Evolutionary conservation across 2,888 invertebrate species (phyloP).

Genomic region (Leucozona laternaria): DNA sequence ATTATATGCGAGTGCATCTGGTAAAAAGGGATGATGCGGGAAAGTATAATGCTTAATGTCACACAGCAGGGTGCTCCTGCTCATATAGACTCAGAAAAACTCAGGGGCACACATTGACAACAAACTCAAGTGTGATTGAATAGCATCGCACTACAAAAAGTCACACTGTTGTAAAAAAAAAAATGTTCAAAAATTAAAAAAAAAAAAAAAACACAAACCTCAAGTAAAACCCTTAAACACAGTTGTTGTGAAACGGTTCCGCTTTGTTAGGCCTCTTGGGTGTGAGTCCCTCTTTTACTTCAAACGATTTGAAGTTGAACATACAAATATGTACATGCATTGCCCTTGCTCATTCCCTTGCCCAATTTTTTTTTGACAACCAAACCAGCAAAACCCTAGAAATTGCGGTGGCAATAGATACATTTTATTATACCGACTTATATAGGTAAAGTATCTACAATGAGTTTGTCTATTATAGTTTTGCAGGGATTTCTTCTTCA

Average conservation of each 20-base stretch:
- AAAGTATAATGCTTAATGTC: constrained; percentile 68
- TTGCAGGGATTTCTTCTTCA: constrained; percentile 48
- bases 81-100: too few relatives aligned
- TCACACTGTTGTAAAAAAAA: constrained; percentile 63
- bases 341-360: constrained; percentile 60
- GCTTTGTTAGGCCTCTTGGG: constrained; percentile 70
- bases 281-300: constrained; percentile 58
- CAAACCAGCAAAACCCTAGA: constrained; percentile 51
- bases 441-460: constrained; percentile 14
- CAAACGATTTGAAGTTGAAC: constrained; percentile 36
- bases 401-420: constrained; percentile 75
- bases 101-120: constrained; percentile 61
- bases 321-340: constrained; percentile 1
- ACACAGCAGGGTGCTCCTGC: constrained; percentile 70
- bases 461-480: constrained; percentile 17
- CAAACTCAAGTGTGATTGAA: constrained; percentile 72
- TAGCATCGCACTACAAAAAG: constrained; percentile 62
- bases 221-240: constrained; percentile 75
- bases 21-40: constrained; percentile 68
- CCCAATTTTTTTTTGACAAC: constrained; percentile 44
- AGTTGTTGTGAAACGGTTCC: constrained; percentile 75
- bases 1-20: constrained; percentile 68
- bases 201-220: constrained; percentile 51
- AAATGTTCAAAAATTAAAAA: background rate
- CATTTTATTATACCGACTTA: constrained; percentile 60